Evolutionary conservation across 92 coral and sea anemone species (phyloP).

Genomic region (Palythoa heliodiscus): DNA sequence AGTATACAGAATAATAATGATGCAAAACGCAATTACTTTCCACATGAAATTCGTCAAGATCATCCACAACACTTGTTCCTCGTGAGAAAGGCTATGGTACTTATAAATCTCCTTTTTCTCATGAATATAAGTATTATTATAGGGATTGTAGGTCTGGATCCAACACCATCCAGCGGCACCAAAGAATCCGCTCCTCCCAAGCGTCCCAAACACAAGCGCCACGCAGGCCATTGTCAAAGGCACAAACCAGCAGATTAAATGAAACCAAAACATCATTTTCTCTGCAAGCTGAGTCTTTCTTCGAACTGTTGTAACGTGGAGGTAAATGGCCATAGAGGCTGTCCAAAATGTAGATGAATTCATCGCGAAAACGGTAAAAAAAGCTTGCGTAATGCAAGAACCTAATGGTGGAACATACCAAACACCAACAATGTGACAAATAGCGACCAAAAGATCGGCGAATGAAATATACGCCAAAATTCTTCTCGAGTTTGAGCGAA

Average conservation of each 20-base stretch:
- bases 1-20: constrained; percentile 24
- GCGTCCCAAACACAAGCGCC: background rate
- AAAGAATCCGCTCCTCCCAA: constrained; percentile 7
- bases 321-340: constrained; percentile 32
- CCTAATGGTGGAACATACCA: background rate
- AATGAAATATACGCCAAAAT: constrained; percentile 17
- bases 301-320: constrained; percentile 7
- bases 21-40: constrained; percentile 22
- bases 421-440: constrained; percentile 2
- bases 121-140: background rate
- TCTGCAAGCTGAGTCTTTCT: constrained; percentile 20
- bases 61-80: constrained; percentile 5
- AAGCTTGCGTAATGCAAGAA: constrained; percentile 9
- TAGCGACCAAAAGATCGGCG: constrained; percentile 21
- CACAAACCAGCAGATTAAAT: constrained; percentile 36
- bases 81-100: background rate
- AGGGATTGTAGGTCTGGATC: background rate
- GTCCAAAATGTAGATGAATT: constrained; percentile 35
- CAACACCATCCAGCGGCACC: constrained; percentile 35
- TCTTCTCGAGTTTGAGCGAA: constrained; percentile 30
- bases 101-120: too few relatives aligned
- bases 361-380: background rate
- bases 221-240: constrained; percentile 11
- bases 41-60: constrained; percentile 13
- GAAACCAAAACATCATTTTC: constrained; percentile 29